Evolutionary conservation across 2,888 invertebrate genomes (phyloP).

Genomic region (Pycnomerus fuliginosus): DNA sequence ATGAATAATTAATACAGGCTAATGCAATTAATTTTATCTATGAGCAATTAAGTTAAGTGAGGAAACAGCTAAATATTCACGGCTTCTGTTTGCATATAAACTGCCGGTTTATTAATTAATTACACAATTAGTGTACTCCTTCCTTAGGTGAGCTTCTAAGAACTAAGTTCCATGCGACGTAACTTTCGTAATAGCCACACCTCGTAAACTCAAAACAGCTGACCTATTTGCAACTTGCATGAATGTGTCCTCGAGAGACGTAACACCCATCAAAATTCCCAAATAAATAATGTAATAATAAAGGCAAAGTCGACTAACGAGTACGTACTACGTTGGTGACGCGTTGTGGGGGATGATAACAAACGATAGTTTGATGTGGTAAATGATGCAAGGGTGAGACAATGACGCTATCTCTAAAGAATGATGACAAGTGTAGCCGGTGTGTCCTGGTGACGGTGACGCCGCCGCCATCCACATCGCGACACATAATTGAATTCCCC

Average conservation of each 20-base stretch:
- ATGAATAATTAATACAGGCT: slow-evolving; percentile 25
- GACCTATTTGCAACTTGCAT: too few relatives aligned
- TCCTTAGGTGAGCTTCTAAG: background rate
- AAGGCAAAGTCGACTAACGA: too few relatives aligned
- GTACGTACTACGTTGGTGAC: too few relatives aligned
- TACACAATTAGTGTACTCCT: slow-evolving; percentile 32
- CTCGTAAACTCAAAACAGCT: too few relatives aligned
- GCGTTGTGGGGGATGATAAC: slow-evolving; percentile 36
- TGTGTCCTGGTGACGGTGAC: slow-evolving; percentile 32
- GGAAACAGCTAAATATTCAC: slow-evolving; percentile 40
- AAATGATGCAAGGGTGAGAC: slow-evolving; percentile 54
- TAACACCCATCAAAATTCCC: too few relatives aligned
- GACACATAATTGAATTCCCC: slow-evolving; percentile 48
- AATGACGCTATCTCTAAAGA: slow-evolving; percentile 52
- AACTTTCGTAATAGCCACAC: too few relatives aligned
- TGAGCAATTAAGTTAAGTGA: slow-evolving; percentile 37
- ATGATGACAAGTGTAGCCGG: slow-evolving; percentile 46
- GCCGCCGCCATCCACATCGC: slow-evolving; percentile 36
- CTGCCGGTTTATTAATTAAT: slow-evolving; percentile 32
- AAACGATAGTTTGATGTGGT: slow-evolving; percentile 53
- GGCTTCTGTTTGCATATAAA: slow-evolving; percentile 36
- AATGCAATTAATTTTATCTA: slow-evolving; percentile 31
- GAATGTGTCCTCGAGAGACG: too few relatives aligned
- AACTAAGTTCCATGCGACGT: too few relatives aligned
- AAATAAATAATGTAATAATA: too few relatives aligned